Base-by-base conservation (phyloP, 2,113 vertebrate species). In the Mirounga angustirostris region DNA sequence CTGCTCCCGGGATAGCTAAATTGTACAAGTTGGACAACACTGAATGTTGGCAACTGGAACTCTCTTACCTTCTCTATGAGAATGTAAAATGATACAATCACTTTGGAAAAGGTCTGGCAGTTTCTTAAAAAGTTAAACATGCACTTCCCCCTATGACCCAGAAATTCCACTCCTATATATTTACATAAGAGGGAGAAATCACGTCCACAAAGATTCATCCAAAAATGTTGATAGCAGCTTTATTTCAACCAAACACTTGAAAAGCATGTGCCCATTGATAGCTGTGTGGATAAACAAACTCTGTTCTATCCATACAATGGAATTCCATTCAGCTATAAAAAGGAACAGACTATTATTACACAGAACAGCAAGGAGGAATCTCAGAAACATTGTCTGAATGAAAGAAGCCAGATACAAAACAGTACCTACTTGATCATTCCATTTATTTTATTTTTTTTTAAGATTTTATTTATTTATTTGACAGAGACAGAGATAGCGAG, bases 161-260 rank as follows among this genome's bases (percentile, higher is more conserved):
- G 79, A 85, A 92, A 89, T 40, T 92, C 7, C 10, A 89, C n/a
- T 65, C 58, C 54, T 63, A 89, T 6, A 0, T 59, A 85, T 92
- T 94, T 80, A 89, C 46, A 85, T 91, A 85, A 83, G 33, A 90
- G 50, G 86, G 95, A 59, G 43, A 58, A 83, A 96, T 59, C 30
- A 21, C 82, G 50, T 71, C 52, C 43, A 83, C n/a, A 95, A 69
- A 78, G 30, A 84, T 59, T 79, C 46, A 3, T 83, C 36, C 30
- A 78, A 85, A 87, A 36, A 50, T 83, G 24, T 83, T 78, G 21
- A 84, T 4, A 36, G 67, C 36, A 88, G 22, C 7, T 87, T 74
- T 73, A 54, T 89, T 84, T 81, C 52, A 91, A 94, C 28, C 16
- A 50, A 65, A 88, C 65, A 40, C 6, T 79, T 52, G 67, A 90